Evolutionary conservation across 1,140 invertebrate genomes (phyloP).

Genomic region (Dendroctonus ponderosae): DNA sequence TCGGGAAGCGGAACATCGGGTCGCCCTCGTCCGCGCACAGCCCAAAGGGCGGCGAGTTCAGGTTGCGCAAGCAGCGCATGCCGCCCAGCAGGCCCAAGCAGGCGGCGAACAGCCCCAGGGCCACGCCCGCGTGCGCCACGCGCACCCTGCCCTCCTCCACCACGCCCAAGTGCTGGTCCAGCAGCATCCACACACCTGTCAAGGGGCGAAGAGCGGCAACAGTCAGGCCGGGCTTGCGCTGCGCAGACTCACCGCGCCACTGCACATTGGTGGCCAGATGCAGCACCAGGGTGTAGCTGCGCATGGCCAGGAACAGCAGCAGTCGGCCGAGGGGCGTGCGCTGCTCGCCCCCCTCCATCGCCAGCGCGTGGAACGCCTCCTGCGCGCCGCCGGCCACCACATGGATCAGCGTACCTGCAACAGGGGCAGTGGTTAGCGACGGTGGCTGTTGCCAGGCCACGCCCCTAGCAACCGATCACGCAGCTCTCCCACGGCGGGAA

Average conservation of each 20-base stretch:
- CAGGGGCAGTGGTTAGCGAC: not conserved
- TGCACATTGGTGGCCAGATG: conserved; percentile 58
- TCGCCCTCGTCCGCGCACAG: conserved; percentile 58
- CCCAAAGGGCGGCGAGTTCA: conserved; percentile 60
- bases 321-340: conserved; percentile 1
- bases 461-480: conserved; percentile 49
- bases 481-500: conserved; percentile 55
- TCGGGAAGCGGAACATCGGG: conserved; percentile 60
- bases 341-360: conserved; percentile 51
- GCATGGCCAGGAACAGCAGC: conserved; percentile 21
- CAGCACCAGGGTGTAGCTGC: conserved; percentile 61
- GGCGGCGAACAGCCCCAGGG: conserved; percentile 45
- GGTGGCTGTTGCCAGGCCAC: not conserved
- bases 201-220: too few species aligned
- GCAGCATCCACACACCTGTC: conserved; percentile 22
- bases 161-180: conserved; percentile 27
- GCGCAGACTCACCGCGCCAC: conserved; percentile 65
- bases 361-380: conserved; percentile 56
- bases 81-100: conserved; percentile 54
- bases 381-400: conserved; percentile 52
- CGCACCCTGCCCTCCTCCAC: conserved; percentile 43
- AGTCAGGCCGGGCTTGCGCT: too few species aligned
- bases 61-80: conserved; percentile 57
- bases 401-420: conserved; percentile 43
- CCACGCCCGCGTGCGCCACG: conserved; percentile 60